Percentiles rank a stretch among this genome's conserved stretches.
phyloP scores from a whole-genome alignment of 2,888 invertebrate species.

The Nomada goodeniana region DNA sequence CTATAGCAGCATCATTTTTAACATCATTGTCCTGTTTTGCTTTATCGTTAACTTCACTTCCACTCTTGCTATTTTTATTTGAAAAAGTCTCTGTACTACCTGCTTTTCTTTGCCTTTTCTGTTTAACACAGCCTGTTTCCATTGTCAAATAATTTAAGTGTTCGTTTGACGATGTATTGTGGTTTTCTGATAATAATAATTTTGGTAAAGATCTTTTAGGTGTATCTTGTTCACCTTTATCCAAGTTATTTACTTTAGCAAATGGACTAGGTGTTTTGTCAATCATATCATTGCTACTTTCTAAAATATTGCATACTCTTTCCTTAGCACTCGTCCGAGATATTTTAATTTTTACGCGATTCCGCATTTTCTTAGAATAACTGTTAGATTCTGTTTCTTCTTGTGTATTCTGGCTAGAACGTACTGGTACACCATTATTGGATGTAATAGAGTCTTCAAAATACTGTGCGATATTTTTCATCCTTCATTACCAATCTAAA shows the following conservation, averaged over 20 bases:
- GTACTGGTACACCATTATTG: constrained; percentile 38
- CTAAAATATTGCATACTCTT: constrained; percentile 71
- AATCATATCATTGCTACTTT: constrained; percentile 70
- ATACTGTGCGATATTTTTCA: constrained; percentile 79
- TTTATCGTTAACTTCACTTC: neutral
- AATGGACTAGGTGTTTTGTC: constrained; percentile 76
- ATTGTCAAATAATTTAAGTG: neutral
- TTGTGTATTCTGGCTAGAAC: constrained; percentile 47
- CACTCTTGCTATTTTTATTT: neutral
- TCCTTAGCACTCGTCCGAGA: constrained; percentile 55
- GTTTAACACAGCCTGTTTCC: neutral
- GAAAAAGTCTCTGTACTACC: neutral
- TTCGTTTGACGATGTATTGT: constrained; percentile 1
- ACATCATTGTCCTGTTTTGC: neutral
- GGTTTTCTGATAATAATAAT: neutral
- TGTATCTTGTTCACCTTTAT: constrained; percentile 45
- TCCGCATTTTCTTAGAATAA: constrained; percentile 63
- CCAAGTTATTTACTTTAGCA: constrained; percentile 17
- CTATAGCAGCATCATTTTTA: neutral
- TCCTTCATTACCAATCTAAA: constrained; percentile 54
- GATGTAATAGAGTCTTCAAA: constrained; percentile 72
- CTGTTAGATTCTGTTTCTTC: constrained; percentile 26
- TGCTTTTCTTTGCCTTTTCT: neutral
- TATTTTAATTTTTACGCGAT: constrained; percentile 76
- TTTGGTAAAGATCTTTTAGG: constrained; percentile 40